phyloP scores from a whole-genome alignment of 1,140 invertebrate genomes.

The Spodoptera litura region DNA sequence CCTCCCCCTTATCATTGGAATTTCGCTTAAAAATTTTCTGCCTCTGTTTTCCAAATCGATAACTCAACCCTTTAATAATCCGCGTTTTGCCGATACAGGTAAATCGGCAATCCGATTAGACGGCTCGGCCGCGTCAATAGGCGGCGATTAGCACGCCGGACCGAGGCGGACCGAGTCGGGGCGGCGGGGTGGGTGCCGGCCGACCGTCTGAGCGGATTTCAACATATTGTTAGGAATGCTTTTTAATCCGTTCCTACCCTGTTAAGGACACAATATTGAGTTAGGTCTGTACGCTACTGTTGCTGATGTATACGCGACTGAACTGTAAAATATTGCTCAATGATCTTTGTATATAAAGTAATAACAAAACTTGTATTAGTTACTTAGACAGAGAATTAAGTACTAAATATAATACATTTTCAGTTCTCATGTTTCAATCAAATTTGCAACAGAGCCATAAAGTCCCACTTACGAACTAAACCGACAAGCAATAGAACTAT shows the following conservation, averaged over 20 bases:
- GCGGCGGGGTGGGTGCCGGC: not conserved
- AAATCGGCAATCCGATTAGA: constrained; percentile 57
- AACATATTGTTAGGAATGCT: constrained; percentile 1
- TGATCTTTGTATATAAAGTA: too few species aligned
- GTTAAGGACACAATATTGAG: not conserved
- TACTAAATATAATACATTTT: too few species aligned
- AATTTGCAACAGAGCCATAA: too few species aligned
- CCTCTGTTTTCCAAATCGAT: constrained; percentile 13
- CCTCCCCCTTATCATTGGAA: not conserved
- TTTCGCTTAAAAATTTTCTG: not conserved
- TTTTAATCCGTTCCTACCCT: not conserved
- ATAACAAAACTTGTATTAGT: too few species aligned
- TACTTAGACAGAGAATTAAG: too few species aligned
- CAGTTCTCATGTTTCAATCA: too few species aligned
- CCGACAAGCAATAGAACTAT: too few species aligned
- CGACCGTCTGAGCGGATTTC: not conserved
- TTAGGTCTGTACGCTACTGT: not conserved
- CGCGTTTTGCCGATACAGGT: constrained; percentile 21
- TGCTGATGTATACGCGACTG: too few species aligned
- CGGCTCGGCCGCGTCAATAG: constrained; percentile 60
- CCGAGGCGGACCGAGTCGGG: constrained; percentile 5
- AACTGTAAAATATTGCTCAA: too few species aligned
- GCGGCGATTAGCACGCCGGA: constrained; percentile 48
- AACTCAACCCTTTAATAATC: constrained; percentile 33
- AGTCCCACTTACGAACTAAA: too few species aligned